Percentiles rank a stretch among this genome's conserved stretches.
Conservation (phyloP, 2,888 invertebrate genomes). For the Sphaerophoria taeniata region DNA sequence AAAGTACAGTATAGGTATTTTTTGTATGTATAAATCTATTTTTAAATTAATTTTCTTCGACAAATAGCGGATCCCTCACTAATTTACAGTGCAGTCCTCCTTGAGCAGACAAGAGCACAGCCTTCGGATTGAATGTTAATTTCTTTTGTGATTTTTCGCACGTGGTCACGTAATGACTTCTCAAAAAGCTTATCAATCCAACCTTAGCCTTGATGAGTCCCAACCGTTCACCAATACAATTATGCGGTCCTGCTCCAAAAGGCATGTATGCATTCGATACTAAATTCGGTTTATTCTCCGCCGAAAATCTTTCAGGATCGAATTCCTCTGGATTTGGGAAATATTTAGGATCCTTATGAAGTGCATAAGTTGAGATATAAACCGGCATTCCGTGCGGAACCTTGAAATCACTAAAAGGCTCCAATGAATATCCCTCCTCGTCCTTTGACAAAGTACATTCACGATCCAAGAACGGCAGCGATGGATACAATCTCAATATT, state of each 20-base stretch:
- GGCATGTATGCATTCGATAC: slow-evolving; percentile 75
- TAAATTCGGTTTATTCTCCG: slow-evolving; percentile 75
- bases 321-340: slow-evolving; percentile 76
- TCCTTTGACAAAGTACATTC: slow-evolving; percentile 44
- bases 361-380: slow-evolving; percentile 65
- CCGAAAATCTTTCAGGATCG: slow-evolving; percentile 77
- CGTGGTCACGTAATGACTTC: slow-evolving; percentile 60
- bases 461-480: slow-evolving; percentile 74
- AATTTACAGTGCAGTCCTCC: slow-evolving; percentile 69
- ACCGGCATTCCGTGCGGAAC: slow-evolving; percentile 73
- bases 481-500: slow-evolving; percentile 75
- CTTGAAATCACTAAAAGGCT: slow-evolving; percentile 44
- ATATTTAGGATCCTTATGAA: slow-evolving; percentile 74
- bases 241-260: slow-evolving; percentile 76
- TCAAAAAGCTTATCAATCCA: slow-evolving; percentile 74
- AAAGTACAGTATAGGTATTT: too few species aligned
- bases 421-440: slow-evolving; percentile 37
- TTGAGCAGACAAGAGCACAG: slow-evolving; percentile 65
- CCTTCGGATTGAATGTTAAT: slow-evolving; percentile 62
- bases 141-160: slow-evolving; percentile 27
- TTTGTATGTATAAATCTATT: background rate
- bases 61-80: slow-evolving; percentile 16
- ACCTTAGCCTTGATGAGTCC: slow-evolving; percentile 71
- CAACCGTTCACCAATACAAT: slow-evolving; percentile 76
- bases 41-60: background rate